Conservation (phyloP, 2,113 vertebrate species). For the Rhea americana region DNA sequence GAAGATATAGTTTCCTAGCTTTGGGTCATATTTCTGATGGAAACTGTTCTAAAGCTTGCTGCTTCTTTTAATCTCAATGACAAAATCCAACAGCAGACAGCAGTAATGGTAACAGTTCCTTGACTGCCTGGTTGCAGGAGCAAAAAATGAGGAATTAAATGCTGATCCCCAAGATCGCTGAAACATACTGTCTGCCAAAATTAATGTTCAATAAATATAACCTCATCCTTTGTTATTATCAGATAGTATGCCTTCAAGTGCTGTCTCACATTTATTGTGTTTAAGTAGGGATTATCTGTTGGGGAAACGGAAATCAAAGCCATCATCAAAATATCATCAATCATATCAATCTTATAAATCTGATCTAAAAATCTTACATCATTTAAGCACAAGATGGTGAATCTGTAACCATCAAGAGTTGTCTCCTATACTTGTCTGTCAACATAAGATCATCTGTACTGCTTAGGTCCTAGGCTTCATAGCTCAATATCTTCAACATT, state of each 20-base stretch:
- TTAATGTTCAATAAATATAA: not conserved
- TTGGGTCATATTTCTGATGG: not conserved
- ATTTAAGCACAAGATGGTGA: not conserved
- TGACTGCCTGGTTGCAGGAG: not conserved
- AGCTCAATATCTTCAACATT: not conserved
- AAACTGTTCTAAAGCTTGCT: not conserved
- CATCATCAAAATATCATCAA: not conserved
- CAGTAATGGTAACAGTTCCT: not conserved
- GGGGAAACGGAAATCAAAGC: not conserved
- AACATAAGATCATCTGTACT: too few relatives aligned
- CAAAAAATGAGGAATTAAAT: not conserved
- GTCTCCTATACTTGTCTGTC: not conserved
- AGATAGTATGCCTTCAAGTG: not conserved
- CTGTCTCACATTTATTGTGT: not conserved
- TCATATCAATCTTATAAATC: not conserved
- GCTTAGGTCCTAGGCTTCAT: not conserved
- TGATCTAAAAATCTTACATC: not conserved
- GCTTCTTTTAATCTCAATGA: not conserved
- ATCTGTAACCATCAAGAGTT: not conserved
- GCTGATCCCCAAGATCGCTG: not conserved
- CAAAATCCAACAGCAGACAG: not conserved
- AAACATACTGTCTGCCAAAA: not conserved
- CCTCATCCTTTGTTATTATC: not conserved
- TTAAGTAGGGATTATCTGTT: not conserved
- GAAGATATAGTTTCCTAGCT: not conserved